A percentile compares a stretch with the other conserved stretches of the same genome.
Evolutionary conservation across 2,888 invertebrate genomes (phyloP).

Genomic region (Sycophila texana): DNA sequence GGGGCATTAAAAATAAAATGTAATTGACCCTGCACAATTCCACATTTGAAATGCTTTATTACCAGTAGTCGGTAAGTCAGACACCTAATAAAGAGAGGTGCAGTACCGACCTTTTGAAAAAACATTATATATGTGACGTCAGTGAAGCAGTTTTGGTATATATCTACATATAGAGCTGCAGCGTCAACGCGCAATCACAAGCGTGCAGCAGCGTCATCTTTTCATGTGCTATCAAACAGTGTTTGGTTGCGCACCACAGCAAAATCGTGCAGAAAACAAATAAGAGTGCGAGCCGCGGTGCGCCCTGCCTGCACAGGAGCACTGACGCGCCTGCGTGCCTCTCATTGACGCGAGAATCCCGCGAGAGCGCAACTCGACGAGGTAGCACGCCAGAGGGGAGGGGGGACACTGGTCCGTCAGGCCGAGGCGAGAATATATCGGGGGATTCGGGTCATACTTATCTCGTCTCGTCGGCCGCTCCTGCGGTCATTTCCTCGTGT

Average conservation of each 20-base stretch:
- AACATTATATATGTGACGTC: background rate
- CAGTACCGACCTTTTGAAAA: too few relatives aligned
- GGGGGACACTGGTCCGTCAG: background rate
- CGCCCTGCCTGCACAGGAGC: background rate
- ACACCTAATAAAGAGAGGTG: background rate
- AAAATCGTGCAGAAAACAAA: background rate
- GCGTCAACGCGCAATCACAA: background rate
- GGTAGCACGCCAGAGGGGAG: constrained; percentile 20
- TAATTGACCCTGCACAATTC: too few relatives aligned
- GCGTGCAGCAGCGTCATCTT: background rate
- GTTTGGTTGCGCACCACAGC: background rate
- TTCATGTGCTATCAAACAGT: background rate
- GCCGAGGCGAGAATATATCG: constrained; percentile 14
- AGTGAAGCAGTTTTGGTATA: background rate
- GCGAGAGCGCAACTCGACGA: constrained; percentile 37
- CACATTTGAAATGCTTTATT: background rate
- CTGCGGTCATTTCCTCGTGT: constrained; percentile 7
- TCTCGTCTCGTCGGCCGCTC: constrained; percentile 18
- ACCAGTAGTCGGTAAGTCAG: background rate
- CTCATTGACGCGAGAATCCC: constrained; percentile 34
- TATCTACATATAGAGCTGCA: background rate
- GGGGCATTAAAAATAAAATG: too few relatives aligned
- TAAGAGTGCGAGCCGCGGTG: background rate
- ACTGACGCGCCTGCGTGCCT: constrained; percentile 50
- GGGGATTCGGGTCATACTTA: constrained; percentile 49